Conservation (phyloP, 2,888 invertebrate species). For the Cepaea hortensis region DNA sequence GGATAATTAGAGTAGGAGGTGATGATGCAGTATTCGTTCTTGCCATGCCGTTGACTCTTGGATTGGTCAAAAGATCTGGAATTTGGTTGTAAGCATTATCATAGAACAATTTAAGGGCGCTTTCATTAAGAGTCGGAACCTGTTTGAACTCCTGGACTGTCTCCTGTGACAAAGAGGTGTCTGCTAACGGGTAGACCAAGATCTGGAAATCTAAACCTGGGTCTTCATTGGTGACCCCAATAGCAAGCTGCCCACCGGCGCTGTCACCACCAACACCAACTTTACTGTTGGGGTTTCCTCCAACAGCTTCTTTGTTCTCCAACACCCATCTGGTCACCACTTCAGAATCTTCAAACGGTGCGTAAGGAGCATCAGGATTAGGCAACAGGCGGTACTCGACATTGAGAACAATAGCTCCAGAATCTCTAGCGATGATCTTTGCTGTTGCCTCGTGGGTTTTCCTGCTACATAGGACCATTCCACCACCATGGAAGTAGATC, state of each 20-base stretch:
- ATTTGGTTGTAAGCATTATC: slow-evolving; percentile 6
- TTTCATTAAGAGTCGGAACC: neutral
- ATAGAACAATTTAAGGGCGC: slow-evolving; percentile 28
- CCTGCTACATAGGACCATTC: slow-evolving; percentile 15
- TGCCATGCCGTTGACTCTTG: slow-evolving; percentile 35
- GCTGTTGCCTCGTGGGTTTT: neutral
- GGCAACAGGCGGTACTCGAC: slow-evolving; percentile 52
- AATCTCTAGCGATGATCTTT: slow-evolving; percentile 33
- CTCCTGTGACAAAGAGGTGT: neutral
- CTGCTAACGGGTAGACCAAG: slow-evolving; percentile 39
- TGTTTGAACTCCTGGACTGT: slow-evolving; percentile 23
- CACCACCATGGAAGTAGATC: slow-evolving; percentile 43
- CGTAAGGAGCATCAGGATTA: slow-evolving; percentile 41
- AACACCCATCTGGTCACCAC: slow-evolving; percentile 47
- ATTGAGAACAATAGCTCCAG: slow-evolving; percentile 45
- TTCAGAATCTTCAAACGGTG: slow-evolving; percentile 49
- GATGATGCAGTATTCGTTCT: slow-evolving; percentile 36
- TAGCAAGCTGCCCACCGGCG: slow-evolving; percentile 42
- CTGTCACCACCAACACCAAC: slow-evolving; percentile 47
- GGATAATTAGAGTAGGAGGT: slow-evolving; percentile 40
- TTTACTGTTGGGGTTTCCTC: slow-evolving; percentile 31
- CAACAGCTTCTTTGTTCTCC: slow-evolving; percentile 42
- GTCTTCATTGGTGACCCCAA: slow-evolving; percentile 39
- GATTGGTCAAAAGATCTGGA: slow-evolving; percentile 25
- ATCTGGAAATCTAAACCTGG: slow-evolving; percentile 33